Conservation (phyloP, 2,113 vertebrate genomes). For the Phycodurus eques region DNA sequence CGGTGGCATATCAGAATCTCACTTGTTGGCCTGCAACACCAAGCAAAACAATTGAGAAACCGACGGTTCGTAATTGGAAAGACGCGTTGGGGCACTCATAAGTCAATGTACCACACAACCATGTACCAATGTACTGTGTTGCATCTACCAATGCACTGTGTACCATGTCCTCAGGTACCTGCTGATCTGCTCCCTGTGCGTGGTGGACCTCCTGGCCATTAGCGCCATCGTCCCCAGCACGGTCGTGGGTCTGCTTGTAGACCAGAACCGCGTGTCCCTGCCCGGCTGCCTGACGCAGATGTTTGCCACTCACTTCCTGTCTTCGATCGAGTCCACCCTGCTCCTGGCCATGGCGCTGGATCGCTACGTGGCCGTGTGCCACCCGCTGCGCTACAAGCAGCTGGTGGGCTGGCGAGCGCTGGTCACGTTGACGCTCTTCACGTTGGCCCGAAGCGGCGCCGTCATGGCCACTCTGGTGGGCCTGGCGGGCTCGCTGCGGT, state of each 20-base stretch:
- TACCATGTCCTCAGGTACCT: slow-evolving; percentile 55
- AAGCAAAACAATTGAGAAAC: too few relatives aligned
- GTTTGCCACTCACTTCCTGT: slow-evolving; percentile 78
- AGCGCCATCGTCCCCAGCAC: slow-evolving; percentile 66
- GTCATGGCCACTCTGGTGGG: slow-evolving; percentile 66
- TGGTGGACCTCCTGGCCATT: slow-evolving; percentile 59
- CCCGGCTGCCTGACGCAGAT: slow-evolving; percentile 76
- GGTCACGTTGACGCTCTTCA: slow-evolving; percentile 55
- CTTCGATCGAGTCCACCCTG: slow-evolving; percentile 71
- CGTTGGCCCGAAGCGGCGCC: slow-evolving; percentile 62
- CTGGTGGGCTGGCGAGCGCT: slow-evolving; percentile 41
- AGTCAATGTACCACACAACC: too few relatives aligned
- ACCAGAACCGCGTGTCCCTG: slow-evolving; percentile 61
- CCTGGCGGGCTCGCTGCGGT: slow-evolving; percentile 64
- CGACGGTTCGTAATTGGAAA: too few relatives aligned
- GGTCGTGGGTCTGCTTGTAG: slow-evolving; percentile 63
- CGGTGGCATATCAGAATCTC: too few relatives aligned
- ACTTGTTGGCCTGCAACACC: too few relatives aligned
- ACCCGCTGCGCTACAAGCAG: slow-evolving; percentile 66
- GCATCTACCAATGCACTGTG: neutral
- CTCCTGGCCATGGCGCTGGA: slow-evolving; percentile 76
- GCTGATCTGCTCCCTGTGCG: slow-evolving; percentile 71
- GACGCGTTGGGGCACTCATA: too few relatives aligned
- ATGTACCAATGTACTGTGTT: accelerated
- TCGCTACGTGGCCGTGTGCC: slow-evolving; percentile 75